These are phyloP conservation scores for Palythoa caribaeorum DNA, from an alignment of 92 coral and sea anemone genomes.

Conservation along the genomic window DNA sequence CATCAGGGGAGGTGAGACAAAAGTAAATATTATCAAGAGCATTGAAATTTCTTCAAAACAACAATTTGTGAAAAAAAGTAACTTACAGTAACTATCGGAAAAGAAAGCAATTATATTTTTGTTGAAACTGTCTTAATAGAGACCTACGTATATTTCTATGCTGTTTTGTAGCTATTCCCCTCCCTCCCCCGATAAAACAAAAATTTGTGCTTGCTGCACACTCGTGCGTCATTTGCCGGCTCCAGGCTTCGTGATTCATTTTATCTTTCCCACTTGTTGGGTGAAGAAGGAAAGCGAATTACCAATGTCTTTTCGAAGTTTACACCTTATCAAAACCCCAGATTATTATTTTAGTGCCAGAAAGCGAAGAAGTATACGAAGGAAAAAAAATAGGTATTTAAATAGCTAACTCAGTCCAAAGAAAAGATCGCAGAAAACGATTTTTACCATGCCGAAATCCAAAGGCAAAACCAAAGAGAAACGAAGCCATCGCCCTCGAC, in stretches of 20 bases:
- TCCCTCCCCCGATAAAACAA: constrained; percentile 7
- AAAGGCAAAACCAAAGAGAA: constrained; percentile 76
- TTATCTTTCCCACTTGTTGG: constrained; percentile 96
- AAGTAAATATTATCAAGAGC: not conserved
- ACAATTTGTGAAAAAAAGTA: not conserved
- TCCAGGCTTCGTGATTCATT: constrained; percentile 51
- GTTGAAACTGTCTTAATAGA: not conserved
- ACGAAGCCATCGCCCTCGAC: constrained; percentile 75
- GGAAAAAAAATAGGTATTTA: constrained; percentile 82
- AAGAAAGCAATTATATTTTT: not conserved
- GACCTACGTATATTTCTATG: not conserved
- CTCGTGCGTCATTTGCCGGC: constrained; percentile 45
- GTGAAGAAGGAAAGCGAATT: constrained; percentile 74
- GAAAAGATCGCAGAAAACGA: not conserved
- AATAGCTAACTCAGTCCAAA: constrained; percentile 60
- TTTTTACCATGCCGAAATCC: constrained; percentile 80
- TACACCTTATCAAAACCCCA: constrained; percentile 62
- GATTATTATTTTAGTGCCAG: constrained; percentile 75
- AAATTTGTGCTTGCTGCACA: constrained; percentile 5
- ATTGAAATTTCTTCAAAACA: no score
- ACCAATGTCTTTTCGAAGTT: constrained; percentile 88
- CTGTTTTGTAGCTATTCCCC: not conserved
- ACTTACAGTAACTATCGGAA: not conserved
- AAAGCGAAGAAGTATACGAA: constrained; percentile 93
- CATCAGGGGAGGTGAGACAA: not conserved